Evolutionary conservation across 1,140 invertebrate species (phyloP).

Genomic region (Heliothis virescens): DNA sequence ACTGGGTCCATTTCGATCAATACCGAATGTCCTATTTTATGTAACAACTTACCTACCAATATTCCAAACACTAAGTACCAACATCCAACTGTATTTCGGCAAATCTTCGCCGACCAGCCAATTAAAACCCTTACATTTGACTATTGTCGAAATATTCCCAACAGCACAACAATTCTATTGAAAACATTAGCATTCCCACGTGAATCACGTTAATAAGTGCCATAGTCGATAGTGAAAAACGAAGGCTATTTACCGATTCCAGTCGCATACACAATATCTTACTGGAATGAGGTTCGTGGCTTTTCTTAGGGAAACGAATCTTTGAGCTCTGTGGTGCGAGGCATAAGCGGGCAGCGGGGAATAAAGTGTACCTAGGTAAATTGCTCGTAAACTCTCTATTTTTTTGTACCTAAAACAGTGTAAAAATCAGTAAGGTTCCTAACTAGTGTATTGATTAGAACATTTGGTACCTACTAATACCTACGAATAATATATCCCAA

Average conservation of each 20-base stretch:
- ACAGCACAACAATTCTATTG: not conserved
- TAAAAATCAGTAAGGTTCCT: too few relatives aligned
- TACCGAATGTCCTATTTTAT: not conserved
- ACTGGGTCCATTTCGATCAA: too few relatives aligned
- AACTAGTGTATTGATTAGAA: too few relatives aligned
- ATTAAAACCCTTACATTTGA: not conserved
- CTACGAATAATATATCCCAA: too few relatives aligned
- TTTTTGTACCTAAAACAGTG: too few relatives aligned
- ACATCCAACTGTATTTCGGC: not conserved
- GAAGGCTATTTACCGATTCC: conserved; percentile 63
- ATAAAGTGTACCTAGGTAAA: too few relatives aligned
- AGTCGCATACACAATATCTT: conserved; percentile 62
- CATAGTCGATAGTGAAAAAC: conserved; percentile 57
- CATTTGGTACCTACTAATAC: too few relatives aligned
- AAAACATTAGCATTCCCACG: conserved; percentile 23
- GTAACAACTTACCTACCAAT: not conserved
- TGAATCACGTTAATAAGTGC: not conserved
- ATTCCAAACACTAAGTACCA: not conserved
- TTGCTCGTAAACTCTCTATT: too few relatives aligned
- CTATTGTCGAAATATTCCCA: conserved; percentile 27
- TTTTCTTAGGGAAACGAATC: conserved; percentile 68
- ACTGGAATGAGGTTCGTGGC: conserved; percentile 61
- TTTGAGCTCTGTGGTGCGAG: conserved; percentile 49
- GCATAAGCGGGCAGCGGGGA: not conserved
- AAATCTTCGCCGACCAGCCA: not conserved